Base-by-base conservation (phyloP, 23 tunicate genomes). In the Trididemnum nubilum region DNA sequence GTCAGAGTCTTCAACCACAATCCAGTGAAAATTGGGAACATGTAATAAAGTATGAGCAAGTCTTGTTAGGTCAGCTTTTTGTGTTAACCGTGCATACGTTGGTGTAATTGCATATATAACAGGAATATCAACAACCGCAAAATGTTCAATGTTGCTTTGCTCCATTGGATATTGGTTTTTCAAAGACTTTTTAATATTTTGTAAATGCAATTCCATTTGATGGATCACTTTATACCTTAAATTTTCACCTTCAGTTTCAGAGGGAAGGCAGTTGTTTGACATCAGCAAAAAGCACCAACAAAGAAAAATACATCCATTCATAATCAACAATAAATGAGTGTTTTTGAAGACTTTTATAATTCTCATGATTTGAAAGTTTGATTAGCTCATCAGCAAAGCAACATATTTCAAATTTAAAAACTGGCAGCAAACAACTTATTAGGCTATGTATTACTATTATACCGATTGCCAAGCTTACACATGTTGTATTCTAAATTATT, bases 61-160 rank as follows among this genome's bases (percentile, higher is more conserved):
- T 31, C 99, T 78, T 4, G 92, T 87, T 73, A 95, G 34, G 35
- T 95, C 99, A 7, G 99, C 99, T 73, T 95, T 95, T 73, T 95
- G 99, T 2, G 99, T 95, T 81, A 90, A 86, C 49, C 99, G 78
- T 30, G 96, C 72, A 81, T 95, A 95, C 21, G 99, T 95, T 21
- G 99, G 99, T 51, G 99, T 95, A 0, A 95, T 75, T 0, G 88
- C 92, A 79, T 78, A 95, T 35, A 95, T 95, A 1, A 83, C 67
- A 0, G 94, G 91, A 33, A 83, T 33, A 57, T 73, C 87, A n/a
- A 22, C 22, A 18, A 23, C 36, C 1, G 73, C 31, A 34, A 72
- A 22, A 69, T 18, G 33, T 1, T 73, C 80, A 23, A 73, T 72
- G 38, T 52, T 64, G 31, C 51, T 36, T 5, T 22, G 1, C 3